Evolutionary conservation across 2,797 vertebrate genomes (phyloP).

Genomic region (Gymnocypris eckloni): DNA sequence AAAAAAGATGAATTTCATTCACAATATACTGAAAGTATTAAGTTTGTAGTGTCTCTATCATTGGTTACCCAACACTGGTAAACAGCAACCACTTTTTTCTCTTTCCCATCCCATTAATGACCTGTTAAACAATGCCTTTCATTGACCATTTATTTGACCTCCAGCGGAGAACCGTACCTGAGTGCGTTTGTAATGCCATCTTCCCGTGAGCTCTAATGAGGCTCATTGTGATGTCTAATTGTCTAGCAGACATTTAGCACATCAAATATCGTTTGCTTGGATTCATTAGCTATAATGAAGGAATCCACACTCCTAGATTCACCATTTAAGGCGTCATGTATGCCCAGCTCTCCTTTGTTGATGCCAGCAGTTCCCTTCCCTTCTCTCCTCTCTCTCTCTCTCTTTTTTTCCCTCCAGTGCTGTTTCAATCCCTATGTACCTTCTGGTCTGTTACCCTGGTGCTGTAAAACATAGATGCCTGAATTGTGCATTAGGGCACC

Average conservation of each 20-base stretch:
- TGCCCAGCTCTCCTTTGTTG: conserved; percentile 52
- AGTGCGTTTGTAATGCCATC: conserved; percentile 66
- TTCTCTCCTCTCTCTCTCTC: no score
- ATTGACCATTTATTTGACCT: conserved; percentile 69
- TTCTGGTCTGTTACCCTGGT: conserved; percentile 62
- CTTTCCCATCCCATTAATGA: conserved; percentile 56
- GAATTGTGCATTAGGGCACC: conserved; percentile 75
- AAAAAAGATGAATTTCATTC: not conserved
- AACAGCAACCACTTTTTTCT: conserved; percentile 66
- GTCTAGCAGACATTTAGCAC: conserved; percentile 68
- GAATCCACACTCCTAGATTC: conserved; percentile 49
- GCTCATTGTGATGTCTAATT: conserved; percentile 72
- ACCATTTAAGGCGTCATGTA: conserved; percentile 59
- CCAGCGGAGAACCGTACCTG: conserved; percentile 61
- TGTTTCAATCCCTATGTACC: conserved; percentile 61
- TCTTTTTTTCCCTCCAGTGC: conserved; percentile 51
- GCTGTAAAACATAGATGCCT: conserved; percentile 69
- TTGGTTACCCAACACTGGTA: conserved; percentile 36
- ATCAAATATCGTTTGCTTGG: conserved; percentile 71
- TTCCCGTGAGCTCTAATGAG: conserved; percentile 67
- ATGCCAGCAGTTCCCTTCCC: conserved; percentile 29
- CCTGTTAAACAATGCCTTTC: conserved; percentile 63
- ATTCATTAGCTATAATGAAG: conserved; percentile 68
- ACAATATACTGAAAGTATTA: not conserved
- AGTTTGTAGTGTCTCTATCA: no score